Evolutionary conservation across 2,113 vertebrate genomes (phyloP).

Genomic region (Myotis davidii): DNA sequence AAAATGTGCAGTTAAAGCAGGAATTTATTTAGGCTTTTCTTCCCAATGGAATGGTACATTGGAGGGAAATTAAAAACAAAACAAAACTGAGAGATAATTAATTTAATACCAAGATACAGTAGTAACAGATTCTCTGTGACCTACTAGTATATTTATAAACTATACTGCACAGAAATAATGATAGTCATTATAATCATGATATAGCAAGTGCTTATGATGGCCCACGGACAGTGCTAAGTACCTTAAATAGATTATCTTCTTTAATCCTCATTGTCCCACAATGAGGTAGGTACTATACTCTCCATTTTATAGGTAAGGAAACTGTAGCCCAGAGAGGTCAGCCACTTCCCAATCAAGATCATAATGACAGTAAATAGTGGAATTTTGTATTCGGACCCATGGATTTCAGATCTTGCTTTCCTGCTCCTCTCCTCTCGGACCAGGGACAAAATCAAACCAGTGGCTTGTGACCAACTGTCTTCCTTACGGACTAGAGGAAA

Average conservation of each 20-base stretch:
- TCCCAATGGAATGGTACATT: background rate
- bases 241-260: background rate
- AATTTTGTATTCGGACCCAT: background rate
- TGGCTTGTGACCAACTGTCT: background rate
- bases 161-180: background rate
- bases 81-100: background rate
- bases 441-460: background rate
- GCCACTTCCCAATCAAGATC: background rate
- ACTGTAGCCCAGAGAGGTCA: background rate
- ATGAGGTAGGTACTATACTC: background rate
- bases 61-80: background rate
- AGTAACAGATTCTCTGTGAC: too few relatives aligned
- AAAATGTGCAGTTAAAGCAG: background rate
- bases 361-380: accelerated
- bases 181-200: background rate
- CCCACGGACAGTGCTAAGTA: background rate
- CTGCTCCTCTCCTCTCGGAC: background rate
- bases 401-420: background rate
- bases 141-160: background rate
- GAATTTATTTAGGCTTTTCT: background rate
- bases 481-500: background rate
- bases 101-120: background rate
- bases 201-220: background rate
- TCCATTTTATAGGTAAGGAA: background rate
- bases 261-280: background rate